These are phyloP conservation scores for Periphyllus acericola DNA, from an alignment of 2,888 invertebrate species.

Conservation along the genomic window DNA sequence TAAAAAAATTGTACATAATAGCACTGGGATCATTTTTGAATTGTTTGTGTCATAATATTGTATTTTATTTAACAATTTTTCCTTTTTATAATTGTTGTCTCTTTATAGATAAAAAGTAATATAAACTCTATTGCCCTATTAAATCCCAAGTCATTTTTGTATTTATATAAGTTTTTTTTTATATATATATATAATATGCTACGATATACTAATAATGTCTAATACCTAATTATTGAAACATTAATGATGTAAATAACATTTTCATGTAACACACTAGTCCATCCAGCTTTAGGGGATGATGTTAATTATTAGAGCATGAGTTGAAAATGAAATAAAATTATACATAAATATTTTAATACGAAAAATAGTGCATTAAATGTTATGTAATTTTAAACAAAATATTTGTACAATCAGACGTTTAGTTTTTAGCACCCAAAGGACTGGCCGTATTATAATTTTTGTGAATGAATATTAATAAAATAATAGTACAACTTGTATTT, in stretches of 20 bases:
- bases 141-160: conserved; percentile 61
- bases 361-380: conserved; percentile 55
- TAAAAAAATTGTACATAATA: conserved; percentile 51
- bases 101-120: conserved; percentile 53
- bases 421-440: conserved; percentile 60
- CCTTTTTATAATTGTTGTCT: conserved; percentile 52
- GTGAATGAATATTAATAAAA: conserved; percentile 61
- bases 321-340: conserved; percentile 46
- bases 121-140: conserved; percentile 34
- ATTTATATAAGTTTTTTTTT: conserved; percentile 60
- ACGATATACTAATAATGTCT: conserved; percentile 54
- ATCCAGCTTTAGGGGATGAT: conserved; percentile 60
- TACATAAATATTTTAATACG: conserved; percentile 49
- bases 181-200: conserved; percentile 54
- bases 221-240: conserved; percentile 55
- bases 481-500: conserved; percentile 60
- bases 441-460: conserved; percentile 60
- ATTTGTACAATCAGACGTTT: conserved; percentile 60
- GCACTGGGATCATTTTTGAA: conserved; percentile 58
- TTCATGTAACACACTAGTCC: conserved; percentile 61
- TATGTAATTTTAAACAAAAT: conserved; percentile 60
- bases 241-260: conserved; percentile 60
- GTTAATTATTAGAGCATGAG: conserved; percentile 46
- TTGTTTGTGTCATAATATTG: conserved; percentile 58
- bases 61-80: conserved; percentile 57